A percentile compares a stretch with the other conserved stretches of the same genome.
Conservation (phyloP, 2,888 invertebrate genomes). For the Orthonychiurus folsomi region DNA sequence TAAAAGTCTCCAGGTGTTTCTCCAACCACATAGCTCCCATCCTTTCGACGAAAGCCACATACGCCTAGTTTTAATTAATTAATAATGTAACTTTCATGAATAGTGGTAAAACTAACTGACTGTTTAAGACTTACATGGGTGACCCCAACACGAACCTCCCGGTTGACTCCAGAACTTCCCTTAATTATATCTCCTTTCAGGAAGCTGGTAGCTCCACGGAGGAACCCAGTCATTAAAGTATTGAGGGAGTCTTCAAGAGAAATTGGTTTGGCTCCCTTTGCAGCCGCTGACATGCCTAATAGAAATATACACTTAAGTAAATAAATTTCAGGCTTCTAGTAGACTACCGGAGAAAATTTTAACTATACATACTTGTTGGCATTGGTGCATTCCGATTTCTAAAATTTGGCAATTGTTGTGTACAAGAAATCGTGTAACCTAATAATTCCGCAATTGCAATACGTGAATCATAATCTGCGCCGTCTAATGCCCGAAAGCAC, state of each 20-base stretch:
- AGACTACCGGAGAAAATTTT: too few relatives aligned
- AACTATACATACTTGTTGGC: slow-evolving; percentile 45
- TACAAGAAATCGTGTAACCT: slow-evolving; percentile 76
- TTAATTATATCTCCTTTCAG: slow-evolving; percentile 93
- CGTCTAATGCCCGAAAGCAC: slow-evolving; percentile 84
- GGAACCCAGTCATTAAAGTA: slow-evolving; percentile 84
- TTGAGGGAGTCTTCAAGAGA: slow-evolving; percentile 79
- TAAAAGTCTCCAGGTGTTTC: slow-evolving; percentile 71
- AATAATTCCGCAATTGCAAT: slow-evolving; percentile 86
- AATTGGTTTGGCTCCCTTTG: not conserved
- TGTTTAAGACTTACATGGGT: slow-evolving; percentile 66
- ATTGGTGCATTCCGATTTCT: slow-evolving; percentile 39
- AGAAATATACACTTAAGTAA: not conserved
- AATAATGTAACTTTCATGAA: not conserved
- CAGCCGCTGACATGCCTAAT: not conserved
- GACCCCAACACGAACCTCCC: slow-evolving; percentile 93
- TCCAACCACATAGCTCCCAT: slow-evolving; percentile 94
- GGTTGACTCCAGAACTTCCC: slow-evolving; percentile 81
- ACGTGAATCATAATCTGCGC: slow-evolving; percentile 82
- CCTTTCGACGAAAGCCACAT: slow-evolving; percentile 87
- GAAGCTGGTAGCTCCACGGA: slow-evolving; percentile 87
- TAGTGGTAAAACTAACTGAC: not conserved
- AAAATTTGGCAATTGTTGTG: slow-evolving; percentile 53
- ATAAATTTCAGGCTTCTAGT: not conserved
- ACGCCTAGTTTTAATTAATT: slow-evolving; percentile 56